phyloP scores from a whole-genome alignment of 2,797 vertebrate genomes.

The Poecile montanus region DNA sequence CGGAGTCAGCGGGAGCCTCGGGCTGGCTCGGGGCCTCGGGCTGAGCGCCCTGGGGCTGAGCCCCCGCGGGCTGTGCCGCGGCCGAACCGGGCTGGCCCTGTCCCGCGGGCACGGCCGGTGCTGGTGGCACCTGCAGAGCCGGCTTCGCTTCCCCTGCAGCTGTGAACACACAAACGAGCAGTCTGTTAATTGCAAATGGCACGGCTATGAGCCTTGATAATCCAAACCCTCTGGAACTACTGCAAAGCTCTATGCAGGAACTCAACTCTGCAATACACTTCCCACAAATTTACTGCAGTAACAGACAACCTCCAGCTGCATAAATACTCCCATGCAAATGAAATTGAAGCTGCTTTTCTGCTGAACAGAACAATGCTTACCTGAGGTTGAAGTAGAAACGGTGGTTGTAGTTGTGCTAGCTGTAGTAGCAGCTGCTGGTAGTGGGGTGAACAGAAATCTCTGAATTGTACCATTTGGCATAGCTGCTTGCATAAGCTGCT shows the following conservation, averaged over 20 bases:
- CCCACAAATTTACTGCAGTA: background rate
- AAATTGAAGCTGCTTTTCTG: background rate
- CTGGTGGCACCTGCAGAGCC: conserved; percentile 79
- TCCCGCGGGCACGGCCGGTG: conserved; percentile 66
- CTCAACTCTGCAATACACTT: background rate
- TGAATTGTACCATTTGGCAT: conserved; percentile 96
- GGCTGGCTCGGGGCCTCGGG: conserved; percentile 64
- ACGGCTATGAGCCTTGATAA: accelerated
- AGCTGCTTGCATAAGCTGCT: conserved; percentile 97
- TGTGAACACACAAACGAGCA: conserved; percentile 50
- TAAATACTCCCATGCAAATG: background rate
- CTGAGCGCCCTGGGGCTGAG: background rate
- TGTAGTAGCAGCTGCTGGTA: conserved; percentile 79
- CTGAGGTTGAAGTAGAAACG: conserved; percentile 78
- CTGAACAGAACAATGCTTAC: conserved; percentile 66
- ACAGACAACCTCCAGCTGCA: background rate
- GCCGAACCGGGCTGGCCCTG: conserved; percentile 5
- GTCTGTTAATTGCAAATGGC: background rate
- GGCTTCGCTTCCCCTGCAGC: conserved; percentile 77
- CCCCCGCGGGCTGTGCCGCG: background rate
- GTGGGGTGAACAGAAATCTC: conserved; percentile 93
- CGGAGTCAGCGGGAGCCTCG: conserved; percentile 61
- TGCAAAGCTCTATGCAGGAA: background rate
- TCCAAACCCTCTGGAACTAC: background rate
- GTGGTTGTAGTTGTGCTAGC: conserved; percentile 81